phyloP scores from a whole-genome alignment of 64 coral and sea anemone genomes.

The Exaiptasia diaphana region DNA sequence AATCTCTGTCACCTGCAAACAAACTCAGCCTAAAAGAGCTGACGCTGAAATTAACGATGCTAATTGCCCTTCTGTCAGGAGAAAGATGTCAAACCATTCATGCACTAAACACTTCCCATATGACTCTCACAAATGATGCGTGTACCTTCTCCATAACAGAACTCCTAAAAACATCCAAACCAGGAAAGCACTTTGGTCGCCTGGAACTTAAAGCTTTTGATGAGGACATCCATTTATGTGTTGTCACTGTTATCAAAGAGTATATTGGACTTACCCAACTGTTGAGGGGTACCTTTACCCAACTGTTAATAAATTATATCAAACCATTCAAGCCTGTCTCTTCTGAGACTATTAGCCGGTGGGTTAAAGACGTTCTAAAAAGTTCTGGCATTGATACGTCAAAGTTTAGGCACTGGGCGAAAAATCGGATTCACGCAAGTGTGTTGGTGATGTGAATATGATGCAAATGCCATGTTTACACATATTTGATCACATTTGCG shows the following conservation, averaged over 20 bases:
- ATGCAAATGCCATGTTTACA: not conserved
- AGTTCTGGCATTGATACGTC: too few relatives aligned
- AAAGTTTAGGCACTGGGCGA: too few relatives aligned
- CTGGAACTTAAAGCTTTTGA: conserved; percentile 9
- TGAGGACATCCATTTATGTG: conserved; percentile 16
- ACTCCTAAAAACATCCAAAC: conserved; percentile 49
- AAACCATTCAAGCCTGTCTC: conserved; percentile 21
- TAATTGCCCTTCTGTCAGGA: conserved; percentile 8
- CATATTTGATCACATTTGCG: not conserved
- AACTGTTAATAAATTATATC: conserved; percentile 11
- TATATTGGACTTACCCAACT: not conserved
- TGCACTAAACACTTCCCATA: conserved; percentile 6
- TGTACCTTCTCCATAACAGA: conserved; percentile 33
- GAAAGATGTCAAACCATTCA: conserved; percentile 59
- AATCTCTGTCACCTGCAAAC: not conserved
- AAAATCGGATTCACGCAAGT: too few relatives aligned
- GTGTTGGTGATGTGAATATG: too few relatives aligned
- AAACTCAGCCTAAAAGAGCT: conserved; percentile 2
- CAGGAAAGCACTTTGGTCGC: conserved; percentile 45
- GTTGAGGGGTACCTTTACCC: not conserved
- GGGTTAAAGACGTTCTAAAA: not conserved
- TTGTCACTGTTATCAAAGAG: conserved; percentile 6
- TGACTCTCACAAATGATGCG: conserved; percentile 1
- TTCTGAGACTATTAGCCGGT: conserved; percentile 25
- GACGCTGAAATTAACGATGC: not conserved